phyloP scores from a whole-genome alignment of 1,140 invertebrate genomes.

The Drosophila nebulosa region DNA sequence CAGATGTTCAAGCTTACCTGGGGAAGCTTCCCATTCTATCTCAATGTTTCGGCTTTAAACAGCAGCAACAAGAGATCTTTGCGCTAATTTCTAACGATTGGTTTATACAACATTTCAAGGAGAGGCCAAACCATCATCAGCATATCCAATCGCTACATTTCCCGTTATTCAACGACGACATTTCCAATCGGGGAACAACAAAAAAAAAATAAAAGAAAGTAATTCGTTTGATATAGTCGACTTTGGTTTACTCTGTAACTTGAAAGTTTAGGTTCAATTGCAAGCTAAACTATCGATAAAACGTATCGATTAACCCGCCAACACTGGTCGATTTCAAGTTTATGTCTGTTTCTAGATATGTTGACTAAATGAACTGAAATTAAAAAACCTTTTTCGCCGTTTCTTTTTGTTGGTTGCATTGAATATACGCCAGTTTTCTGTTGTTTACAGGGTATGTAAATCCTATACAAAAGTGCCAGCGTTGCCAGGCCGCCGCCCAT shows the following conservation, averaged over 20 bases:
- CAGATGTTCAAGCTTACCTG: slow-evolving; percentile 4
- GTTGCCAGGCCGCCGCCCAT: slow-evolving; percentile 15
- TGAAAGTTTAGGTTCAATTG: not conserved
- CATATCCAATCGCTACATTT: slow-evolving; percentile 8
- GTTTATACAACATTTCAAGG: slow-evolving; percentile 27
- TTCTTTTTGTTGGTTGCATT: not conserved
- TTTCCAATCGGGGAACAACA: not conserved
- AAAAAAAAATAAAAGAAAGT: not conserved
- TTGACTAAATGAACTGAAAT: too few relatives aligned
- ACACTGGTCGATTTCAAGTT: too few relatives aligned
- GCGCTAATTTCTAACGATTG: slow-evolving; percentile 66
- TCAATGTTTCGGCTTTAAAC: slow-evolving; percentile 47
- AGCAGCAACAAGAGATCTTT: slow-evolving; percentile 48
- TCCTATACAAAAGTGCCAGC: not conserved
- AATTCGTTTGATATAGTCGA: not conserved
- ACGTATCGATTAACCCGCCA: too few relatives aligned
- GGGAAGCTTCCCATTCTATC: not conserved
- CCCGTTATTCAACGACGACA: not conserved
- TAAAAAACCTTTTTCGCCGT: too few relatives aligned
- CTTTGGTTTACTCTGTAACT: not conserved
- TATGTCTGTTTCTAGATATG: too few relatives aligned
- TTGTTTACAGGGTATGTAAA: not conserved
- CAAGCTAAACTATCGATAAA: too few relatives aligned
- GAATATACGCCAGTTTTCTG: slow-evolving; percentile 27
- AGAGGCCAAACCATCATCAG: slow-evolving; percentile 6